Conservation (phyloP, 2,888 invertebrate species). For the Perdita meconis region DNA sequence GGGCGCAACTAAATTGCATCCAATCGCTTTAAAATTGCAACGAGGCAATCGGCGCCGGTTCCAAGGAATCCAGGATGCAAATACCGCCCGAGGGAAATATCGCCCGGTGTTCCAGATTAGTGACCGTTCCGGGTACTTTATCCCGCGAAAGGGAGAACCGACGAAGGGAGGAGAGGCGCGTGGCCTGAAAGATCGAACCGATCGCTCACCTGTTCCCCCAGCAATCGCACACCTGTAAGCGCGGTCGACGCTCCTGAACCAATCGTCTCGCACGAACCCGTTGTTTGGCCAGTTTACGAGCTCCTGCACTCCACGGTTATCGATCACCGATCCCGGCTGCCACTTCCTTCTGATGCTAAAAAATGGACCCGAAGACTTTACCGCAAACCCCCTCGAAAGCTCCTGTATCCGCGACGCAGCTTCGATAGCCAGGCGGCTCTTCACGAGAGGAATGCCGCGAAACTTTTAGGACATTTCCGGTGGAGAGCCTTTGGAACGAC, state of each 20-base stretch:
- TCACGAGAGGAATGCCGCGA: constrained; percentile 3
- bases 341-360: constrained; percentile 67
- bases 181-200: constrained; percentile 49
- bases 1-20: neutral
- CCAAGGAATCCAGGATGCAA: constrained; percentile 11
- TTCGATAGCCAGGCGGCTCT: constrained; percentile 27
- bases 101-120: constrained; percentile 18
- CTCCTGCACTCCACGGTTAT: constrained; percentile 57
- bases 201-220: constrained; percentile 67
- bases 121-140: neutral
- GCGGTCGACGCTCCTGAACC: constrained; percentile 55
- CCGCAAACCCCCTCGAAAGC: constrained; percentile 48
- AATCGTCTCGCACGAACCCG: constrained; percentile 66
- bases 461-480: constrained; percentile 19
- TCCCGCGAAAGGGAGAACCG: constrained; percentile 33
- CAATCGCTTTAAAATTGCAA: constrained; percentile 17
- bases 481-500: neutral
- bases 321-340: constrained; percentile 67
- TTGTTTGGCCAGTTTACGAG: constrained; percentile 71
- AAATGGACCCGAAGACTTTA: constrained; percentile 64
- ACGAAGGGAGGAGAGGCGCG: constrained; percentile 44
- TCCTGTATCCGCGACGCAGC: constrained; percentile 39
- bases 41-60: neutral
- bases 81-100: neutral
- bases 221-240: constrained; percentile 66